Base-by-base conservation (phyloP, 1,140 invertebrate species). In the Bombus picipes region DNA sequence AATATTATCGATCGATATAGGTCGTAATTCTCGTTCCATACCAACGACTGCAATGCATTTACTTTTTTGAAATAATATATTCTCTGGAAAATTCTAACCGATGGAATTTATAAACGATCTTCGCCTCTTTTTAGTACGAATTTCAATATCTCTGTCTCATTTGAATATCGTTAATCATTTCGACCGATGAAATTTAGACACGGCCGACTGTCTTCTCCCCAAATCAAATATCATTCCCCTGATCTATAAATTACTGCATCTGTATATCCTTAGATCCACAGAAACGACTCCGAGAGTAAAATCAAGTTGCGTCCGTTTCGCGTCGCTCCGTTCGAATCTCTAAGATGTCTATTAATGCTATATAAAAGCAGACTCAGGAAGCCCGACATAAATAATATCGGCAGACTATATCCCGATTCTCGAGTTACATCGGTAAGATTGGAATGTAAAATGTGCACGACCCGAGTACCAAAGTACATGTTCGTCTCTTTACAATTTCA, bases 321-420 rank as follows among this genome's bases (percentile, higher is more conserved):
- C 66, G 74, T 87, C 84, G 37, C 74, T 53, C 41, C 73, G 37
- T 70, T 59, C 9, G 68, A 66, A 82, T 88, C 62, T 85, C 72
- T 90, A 86, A 62, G 53, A 81, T 90, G 77, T 86, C 72, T 74
- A 90, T 90, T 86, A 90, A 88, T 88, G 80, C 86, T 90, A 90
- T 72, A 68, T 85, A 59, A 86, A 77, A 90, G 77, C 81, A 66
- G 83, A 89, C 68, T 91, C 62, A 73, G 79, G 74, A 87, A 77
- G 76, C 83, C 90, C 75, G 77, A 90, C n/a, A 22, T 87, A 65
- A 82, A 66, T 28, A 43, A 75, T 66, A 84, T 85, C 77, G 53
- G 43, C 79, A 80, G 74, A 84, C 82, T 84, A 74, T 59, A 59
- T 77, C 41, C 85, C 85, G 74, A 78, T 84, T 62, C 22, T 84